These are phyloP conservation scores for Ochropacha duplaris DNA, from an alignment of 2,888 invertebrate species.

Conservation along the genomic window DNA sequence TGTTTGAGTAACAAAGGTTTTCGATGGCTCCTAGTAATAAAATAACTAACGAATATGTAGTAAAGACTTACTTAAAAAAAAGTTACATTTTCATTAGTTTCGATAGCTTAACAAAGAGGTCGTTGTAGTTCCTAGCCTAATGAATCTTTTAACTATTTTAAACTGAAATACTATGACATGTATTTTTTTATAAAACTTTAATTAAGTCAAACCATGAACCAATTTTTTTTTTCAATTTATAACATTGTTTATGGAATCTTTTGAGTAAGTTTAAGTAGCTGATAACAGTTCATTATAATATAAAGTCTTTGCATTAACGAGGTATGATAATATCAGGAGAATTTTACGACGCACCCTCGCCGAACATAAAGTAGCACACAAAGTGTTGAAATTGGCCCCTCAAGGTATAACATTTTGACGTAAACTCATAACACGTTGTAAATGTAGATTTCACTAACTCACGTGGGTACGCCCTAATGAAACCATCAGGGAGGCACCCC, in stretches of 20 bases:
- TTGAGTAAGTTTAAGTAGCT: neutral
- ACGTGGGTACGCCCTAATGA: conserved; percentile 55
- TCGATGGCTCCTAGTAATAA: too few species aligned
- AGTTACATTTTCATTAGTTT: too few species aligned
- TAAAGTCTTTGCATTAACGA: neutral
- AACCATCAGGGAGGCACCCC: conserved; percentile 58
- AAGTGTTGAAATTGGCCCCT: conserved; percentile 33
- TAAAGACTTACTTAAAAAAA: too few species aligned
- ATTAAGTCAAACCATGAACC: too few species aligned
- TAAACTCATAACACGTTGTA: conserved; percentile 62
- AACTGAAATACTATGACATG: too few species aligned
- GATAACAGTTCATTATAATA: neutral
- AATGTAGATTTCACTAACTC: conserved; percentile 72
- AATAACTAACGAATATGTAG: too few species aligned
- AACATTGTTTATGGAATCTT: neutral
- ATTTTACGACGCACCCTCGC: conserved; percentile 34
- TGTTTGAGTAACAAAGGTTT: too few species aligned
- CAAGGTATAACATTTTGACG: conserved; percentile 48
- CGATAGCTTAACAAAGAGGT: too few species aligned
- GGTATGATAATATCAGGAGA: conserved; percentile 18
- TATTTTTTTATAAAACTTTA: too few species aligned
- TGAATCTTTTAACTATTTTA: too few species aligned
- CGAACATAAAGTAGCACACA: conserved; percentile 30
- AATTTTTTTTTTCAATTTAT: too few species aligned
- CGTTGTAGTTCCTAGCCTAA: too few species aligned